Conservation (phyloP, 2,113 vertebrate genomes). For the Sardina pilchardus region DNA sequence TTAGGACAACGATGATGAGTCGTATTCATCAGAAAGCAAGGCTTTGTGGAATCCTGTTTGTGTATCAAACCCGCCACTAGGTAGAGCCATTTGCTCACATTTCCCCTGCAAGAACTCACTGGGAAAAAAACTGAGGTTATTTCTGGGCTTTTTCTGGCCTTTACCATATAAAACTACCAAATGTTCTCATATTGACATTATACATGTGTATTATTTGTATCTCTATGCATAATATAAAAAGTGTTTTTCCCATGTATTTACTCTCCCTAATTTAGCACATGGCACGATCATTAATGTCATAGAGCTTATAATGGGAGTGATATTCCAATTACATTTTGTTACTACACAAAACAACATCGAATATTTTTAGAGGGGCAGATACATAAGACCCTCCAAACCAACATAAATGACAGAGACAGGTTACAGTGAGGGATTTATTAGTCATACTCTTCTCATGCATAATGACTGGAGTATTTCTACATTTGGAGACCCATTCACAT, state of each 20-base stretch:
- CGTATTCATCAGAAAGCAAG: not conserved
- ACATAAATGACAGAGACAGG: slow-evolving; percentile 46
- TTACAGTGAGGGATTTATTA: slow-evolving; percentile 62
- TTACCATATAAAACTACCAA: not conserved
- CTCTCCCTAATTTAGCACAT: not conserved
- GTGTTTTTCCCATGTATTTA: not conserved
- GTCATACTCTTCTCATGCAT: slow-evolving; percentile 70
- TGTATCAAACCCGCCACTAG: slow-evolving; percentile 41
- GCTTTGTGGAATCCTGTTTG: not conserved
- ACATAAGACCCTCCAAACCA: not conserved
- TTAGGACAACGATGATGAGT: not conserved
- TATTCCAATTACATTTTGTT: not conserved
- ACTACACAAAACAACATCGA: not conserved
- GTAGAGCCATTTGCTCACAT: slow-evolving; percentile 38
- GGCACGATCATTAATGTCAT: not conserved
- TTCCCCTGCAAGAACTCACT: not conserved
- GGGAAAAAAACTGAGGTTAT: not conserved
- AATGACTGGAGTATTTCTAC: slow-evolving; percentile 57
- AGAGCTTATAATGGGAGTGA: not conserved
- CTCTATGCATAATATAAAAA: not conserved
- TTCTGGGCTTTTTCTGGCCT: not conserved
- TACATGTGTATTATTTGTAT: not conserved
- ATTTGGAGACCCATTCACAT: slow-evolving; percentile 58
- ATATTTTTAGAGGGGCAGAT: not conserved
- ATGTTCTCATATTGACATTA: not conserved